Base-by-base conservation (phyloP, 2,113 vertebrate species). In the Dolichallabes microphthalmus region DNA sequence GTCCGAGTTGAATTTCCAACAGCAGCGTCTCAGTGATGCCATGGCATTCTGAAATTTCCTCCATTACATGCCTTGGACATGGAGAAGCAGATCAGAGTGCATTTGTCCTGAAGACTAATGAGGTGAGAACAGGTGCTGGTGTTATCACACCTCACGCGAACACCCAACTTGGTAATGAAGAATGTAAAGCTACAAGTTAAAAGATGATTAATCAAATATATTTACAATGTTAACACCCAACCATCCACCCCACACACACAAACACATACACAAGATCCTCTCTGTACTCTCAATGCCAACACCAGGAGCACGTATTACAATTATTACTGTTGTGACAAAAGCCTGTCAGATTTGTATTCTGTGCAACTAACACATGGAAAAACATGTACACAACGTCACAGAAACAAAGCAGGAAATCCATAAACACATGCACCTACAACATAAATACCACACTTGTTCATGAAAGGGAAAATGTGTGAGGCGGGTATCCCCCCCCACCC, bases 201-300 rank as follows among this genome's bases (percentile, higher is more conserved):
- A 86, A 90, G 88, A 92, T 89, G 88, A 78, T 75, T 89, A 92
- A 95, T 95, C 89, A 94, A 93, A 95, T 89, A 90, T 93, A 93
- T 94, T 89, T 90, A 92, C 87, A 85, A 84, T 80, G 71, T 53
- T 88, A 79, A 85, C 89, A 71, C 86, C 91, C 63, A n/a, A 39
- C 66, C 63, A 74, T 45, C n/a, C 55, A 52, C 85, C 82, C 57
- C 35, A 74, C 39, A 13, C 50, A 27, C 13, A 53, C 69, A 83
- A 35, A 45, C 45, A 52, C 52, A 20, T 2, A 32, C 9, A 58
- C 75, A 60, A 20, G 35, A n/a, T 75, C 9, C 75, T 20, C 17
- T 10, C 76, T 39, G 25, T 35, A 14, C 27, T 61, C 76, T 76
- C 45, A 83, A 55, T 60, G 57, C 66, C 27, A 80, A 61, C 17